phyloP scores from a whole-genome alignment of 1,140 invertebrate species.

The Bombus superbus region DNA sequence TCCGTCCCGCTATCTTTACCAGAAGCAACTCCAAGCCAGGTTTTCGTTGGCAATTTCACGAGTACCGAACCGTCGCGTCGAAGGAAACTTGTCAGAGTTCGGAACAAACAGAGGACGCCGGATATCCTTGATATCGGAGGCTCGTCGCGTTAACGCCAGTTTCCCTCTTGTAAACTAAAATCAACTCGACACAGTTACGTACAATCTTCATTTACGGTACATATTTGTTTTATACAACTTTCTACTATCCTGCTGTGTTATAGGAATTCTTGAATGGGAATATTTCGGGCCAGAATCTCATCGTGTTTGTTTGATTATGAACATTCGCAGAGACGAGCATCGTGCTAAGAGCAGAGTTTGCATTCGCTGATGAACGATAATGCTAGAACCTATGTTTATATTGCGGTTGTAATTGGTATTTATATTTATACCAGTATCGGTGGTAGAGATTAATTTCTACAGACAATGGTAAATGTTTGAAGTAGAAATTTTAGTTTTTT shows the following conservation, averaged over 20 bases:
- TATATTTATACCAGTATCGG: background rate
- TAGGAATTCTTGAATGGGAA: too few species aligned
- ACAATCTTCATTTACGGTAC: conserved; percentile 17
- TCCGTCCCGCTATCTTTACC: background rate
- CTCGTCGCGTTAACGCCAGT: background rate
- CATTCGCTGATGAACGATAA: background rate
- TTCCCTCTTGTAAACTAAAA: background rate
- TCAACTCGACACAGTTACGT: background rate
- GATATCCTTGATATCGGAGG: conserved; percentile 12
- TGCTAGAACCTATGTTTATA: background rate
- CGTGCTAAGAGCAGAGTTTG: background rate
- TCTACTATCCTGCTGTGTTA: background rate
- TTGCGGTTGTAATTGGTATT: background rate
- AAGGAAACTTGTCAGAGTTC: conserved; percentile 6
- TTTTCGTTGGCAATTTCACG: conserved; percentile 19
- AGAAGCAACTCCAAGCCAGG: background rate
- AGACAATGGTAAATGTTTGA: background rate
- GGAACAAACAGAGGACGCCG: conserved; percentile 15
- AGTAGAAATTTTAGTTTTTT: background rate
- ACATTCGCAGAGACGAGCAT: background rate
- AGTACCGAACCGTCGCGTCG: background rate
- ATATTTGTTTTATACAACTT: background rate
- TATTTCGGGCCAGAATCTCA: background rate
- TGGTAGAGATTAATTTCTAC: background rate
- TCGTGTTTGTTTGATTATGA: background rate